A percentile compares a stretch with the other conserved stretches of the same genome.
Conservation (phyloP, 2,888 invertebrate species). For the Terebella lapidaria region DNA sequence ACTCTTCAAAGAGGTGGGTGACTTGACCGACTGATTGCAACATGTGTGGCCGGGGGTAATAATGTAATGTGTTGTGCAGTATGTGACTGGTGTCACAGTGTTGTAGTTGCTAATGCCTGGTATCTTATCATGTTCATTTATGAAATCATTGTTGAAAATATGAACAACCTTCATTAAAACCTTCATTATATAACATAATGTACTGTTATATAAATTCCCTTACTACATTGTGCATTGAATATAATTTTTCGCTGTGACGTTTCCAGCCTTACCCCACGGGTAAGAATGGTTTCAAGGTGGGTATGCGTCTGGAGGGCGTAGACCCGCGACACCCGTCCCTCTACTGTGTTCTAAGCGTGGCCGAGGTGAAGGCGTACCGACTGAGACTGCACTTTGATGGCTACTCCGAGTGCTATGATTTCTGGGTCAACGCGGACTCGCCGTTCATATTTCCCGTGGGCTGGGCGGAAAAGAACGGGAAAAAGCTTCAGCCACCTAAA, state of each 20-base stretch:
- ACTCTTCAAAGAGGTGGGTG: conserved; percentile 54
- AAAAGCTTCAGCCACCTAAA: conserved; percentile 73
- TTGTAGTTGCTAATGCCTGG: no score
- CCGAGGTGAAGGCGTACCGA: conserved; percentile 67
- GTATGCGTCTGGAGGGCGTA: conserved; percentile 88
- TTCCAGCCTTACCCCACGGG: conserved; percentile 63
- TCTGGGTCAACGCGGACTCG: conserved; percentile 91
- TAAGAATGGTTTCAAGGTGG: conserved; percentile 67
- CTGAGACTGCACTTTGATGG: conserved; percentile 87
- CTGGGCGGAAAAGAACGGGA: conserved; percentile 85
- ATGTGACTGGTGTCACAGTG: no score
- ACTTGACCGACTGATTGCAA: no score
- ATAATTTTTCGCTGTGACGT: no score
- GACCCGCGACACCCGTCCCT: conserved; percentile 86
- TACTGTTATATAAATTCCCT: no score
- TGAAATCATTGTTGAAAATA: neutral
- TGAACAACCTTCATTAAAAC: neutral
- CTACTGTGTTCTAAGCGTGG: conserved; percentile 82
- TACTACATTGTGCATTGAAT: no score
- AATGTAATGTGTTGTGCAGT: no score
- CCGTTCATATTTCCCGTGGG: conserved; percentile 85
- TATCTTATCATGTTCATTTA: no score
- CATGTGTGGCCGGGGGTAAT: no score
- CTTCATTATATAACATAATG: neutral
- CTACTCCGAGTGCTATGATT: conserved; percentile 81